Conservation (phyloP, 2,888 invertebrate species). For the Xestia xanthographa region DNA sequence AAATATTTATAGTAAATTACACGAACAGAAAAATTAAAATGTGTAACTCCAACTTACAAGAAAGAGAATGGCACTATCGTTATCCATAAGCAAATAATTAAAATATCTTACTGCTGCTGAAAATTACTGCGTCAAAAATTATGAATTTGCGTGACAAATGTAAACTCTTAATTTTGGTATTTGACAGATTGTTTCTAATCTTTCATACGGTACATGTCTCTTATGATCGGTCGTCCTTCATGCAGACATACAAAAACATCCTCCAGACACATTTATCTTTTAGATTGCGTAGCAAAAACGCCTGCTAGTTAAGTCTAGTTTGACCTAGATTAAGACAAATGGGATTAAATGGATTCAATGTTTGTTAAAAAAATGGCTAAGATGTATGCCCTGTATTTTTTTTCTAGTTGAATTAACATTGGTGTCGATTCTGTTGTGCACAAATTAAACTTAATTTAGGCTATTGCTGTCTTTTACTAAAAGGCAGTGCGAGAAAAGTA, state of each 20-base stretch:
- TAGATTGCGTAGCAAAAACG: slow-evolving; percentile 20
- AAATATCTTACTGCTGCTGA: no score
- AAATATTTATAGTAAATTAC: no score
- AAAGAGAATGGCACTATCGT: no score
- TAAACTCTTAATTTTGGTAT: not conserved
- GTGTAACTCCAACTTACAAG: no score
- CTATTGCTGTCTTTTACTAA: no score
- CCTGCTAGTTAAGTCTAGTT: slow-evolving; percentile 41
- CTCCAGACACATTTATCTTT: slow-evolving; percentile 34
- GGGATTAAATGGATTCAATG: slow-evolving; percentile 33
- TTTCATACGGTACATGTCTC: slow-evolving; percentile 12
- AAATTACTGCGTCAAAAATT: no score
- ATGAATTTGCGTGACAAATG: no score
- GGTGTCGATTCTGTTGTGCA: no score
- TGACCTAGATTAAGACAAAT: slow-evolving; percentile 52
- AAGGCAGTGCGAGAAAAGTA: no score
- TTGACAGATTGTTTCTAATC: not conserved
- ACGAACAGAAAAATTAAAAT: no score
- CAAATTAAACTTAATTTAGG: no score
- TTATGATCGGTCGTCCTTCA: not conserved
- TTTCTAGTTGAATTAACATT: not conserved
- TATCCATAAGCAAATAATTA: no score
- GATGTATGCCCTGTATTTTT: slow-evolving; percentile 1
- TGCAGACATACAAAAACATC: slow-evolving; percentile 20
- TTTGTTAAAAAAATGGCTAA: slow-evolving; percentile 14